These are phyloP conservation scores for Clanis bilineata DNA, from an alignment of 2,888 invertebrate genomes.

Conservation along the genomic window DNA sequence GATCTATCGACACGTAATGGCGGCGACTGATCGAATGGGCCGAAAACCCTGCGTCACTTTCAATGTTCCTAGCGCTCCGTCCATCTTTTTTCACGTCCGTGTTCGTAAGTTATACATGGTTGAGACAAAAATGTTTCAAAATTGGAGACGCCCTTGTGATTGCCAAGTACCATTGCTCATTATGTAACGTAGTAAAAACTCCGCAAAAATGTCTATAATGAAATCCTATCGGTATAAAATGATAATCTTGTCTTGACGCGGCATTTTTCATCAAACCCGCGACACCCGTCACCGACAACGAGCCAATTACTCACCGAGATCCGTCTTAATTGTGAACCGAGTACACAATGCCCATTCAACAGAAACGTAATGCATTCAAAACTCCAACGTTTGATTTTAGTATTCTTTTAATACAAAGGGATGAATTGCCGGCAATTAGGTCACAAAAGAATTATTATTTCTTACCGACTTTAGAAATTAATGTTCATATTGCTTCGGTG, in stretches of 20 bases:
- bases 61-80: too few species aligned
- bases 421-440: not conserved
- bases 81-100: too few species aligned
- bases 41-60: too few species aligned
- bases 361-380: constrained; percentile 16
- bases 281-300: constrained; percentile 18
- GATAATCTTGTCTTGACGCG: not conserved
- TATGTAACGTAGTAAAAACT: too few species aligned
- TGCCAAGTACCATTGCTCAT: too few species aligned
- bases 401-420: constrained; percentile 2
- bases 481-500: not conserved
- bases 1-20: too few species aligned
- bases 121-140: too few species aligned
- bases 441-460: not conserved
- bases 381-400: constrained; percentile 16
- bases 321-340: constrained; percentile 26
- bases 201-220: too few species aligned
- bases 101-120: too few species aligned
- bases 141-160: too few species aligned
- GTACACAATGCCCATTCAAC: constrained; percentile 22
- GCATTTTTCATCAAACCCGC: not conserved
- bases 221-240: not conserved
- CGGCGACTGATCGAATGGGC: too few species aligned
- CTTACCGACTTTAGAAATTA: not conserved
- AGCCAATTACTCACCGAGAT: constrained; percentile 26